Evolutionary conservation across 2,797 vertebrate genomes (phyloP).

Genomic region (Rhynchonycteris naso): DNA sequence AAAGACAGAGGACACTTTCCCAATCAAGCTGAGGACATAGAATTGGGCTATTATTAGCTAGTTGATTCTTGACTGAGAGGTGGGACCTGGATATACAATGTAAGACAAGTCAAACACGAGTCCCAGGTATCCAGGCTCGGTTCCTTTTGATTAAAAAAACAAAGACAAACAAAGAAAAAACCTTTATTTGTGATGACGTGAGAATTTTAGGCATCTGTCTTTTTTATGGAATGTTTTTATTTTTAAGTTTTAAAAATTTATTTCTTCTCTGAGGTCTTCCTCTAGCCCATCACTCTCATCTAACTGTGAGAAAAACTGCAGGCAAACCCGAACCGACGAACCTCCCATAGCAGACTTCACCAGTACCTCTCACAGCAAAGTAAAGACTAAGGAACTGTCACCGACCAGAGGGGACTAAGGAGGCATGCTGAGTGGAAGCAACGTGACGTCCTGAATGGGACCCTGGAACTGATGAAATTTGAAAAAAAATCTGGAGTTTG

Average conservation of each 20-base stretch:
- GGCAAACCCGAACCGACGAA: not conserved
- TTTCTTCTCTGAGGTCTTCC: not conserved
- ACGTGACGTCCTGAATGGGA: fast-evolving
- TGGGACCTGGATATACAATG: not conserved
- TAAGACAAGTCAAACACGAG: not conserved
- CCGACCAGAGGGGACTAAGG: not conserved
- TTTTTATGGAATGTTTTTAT: not conserved
- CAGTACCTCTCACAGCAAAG: not conserved
- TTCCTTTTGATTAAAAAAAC: not conserved
- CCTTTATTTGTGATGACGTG: not conserved
- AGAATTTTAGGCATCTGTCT: not conserved
- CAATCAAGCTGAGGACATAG: not conserved
- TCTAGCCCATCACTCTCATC: not conserved
- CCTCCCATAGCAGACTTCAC: not conserved
- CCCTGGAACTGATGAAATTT: not conserved
- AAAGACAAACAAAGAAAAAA: not conserved
- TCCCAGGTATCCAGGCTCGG: not conserved
- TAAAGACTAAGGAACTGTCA: not conserved
- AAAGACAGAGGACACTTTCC: not conserved
- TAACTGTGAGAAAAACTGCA: not conserved
- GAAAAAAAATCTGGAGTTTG: not conserved
- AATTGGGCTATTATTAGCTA: not conserved
- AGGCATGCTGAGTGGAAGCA: not conserved
- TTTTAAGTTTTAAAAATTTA: not conserved
- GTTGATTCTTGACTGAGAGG: not conserved